Evolutionary conservation across 2,888 invertebrate species (phyloP), one percentile per base, ranked within the genome.

Genomic region (Orchesella flavescens): DNA sequence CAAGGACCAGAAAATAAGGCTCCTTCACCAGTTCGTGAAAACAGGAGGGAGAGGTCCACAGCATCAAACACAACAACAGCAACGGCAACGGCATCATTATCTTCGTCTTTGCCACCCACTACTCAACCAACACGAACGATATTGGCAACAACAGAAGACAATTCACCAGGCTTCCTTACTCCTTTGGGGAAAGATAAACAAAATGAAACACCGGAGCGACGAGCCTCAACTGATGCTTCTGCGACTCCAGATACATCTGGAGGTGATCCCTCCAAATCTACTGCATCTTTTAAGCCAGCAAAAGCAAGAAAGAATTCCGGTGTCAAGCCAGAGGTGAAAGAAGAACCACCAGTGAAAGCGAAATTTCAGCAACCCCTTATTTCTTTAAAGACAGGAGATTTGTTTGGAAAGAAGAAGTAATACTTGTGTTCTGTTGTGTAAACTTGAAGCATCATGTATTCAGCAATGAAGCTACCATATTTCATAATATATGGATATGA

Each of bases 361-460:
- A 84, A 84, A 49, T 68, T 78, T 49, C 84, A 84, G 46, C 80
- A 80, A 24, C 81, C 84, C 1, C 66, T 84, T 21, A 84, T 84
- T 17, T 73, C 81, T 2, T 15, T 84, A 12, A 84, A 82, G 46
- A 84, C 84, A 1, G 49, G 61, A n/a, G 84, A 68, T 1, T 34
- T 84, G 13, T 79, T 84, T 57, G 77, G 76, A n/a, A 69, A 75
- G 46, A 61, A 65, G 21, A 65, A 68, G 44, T 72, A 24, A 53
- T 59, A 72, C 3, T 53, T 53, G 53, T 5, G n/a, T 53, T 53
- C 46, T n/a, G n/a, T n/a, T 34, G 34, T 34, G 34, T 4, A 34
- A 34, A 7, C 34, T 2, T 34, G n/a, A n/a, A n/a, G 34, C 34
- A 7, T 34, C 7, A 34, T 34, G 7, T 34, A 34, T 34, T 34